A percentile compares a stretch with the other conserved stretches of the same genome.
Evolutionary conservation across 2,888 invertebrate species (phyloP).

Genomic region (Epinotia brunnichana): DNA sequence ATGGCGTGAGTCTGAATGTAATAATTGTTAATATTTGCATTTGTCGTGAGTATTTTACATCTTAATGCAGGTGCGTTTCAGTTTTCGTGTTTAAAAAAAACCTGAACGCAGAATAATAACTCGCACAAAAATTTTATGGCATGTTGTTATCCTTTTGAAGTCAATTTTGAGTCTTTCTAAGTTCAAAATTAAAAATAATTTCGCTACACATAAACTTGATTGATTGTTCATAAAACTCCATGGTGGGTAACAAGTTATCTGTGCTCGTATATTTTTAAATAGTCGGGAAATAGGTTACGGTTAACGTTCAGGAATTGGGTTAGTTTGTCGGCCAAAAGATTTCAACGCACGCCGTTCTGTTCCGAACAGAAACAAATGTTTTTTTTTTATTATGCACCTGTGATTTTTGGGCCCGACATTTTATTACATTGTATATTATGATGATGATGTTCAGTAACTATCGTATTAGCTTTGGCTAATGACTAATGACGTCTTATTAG

Average conservation of each 20-base stretch:
- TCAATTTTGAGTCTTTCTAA: not conserved
- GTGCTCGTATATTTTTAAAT: conserved; percentile 55
- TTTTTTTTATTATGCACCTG: conserved; percentile 1
- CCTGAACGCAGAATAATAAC: not conserved
- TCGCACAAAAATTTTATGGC: not conserved
- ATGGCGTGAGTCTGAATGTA: conserved; percentile 68
- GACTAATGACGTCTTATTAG: conserved; percentile 16
- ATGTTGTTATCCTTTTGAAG: not conserved
- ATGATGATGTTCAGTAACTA: not conserved
- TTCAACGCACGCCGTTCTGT: conserved; percentile 55
- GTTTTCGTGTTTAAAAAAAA: not conserved
- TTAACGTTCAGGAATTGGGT: conserved; percentile 57
- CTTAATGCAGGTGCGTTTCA: not conserved
- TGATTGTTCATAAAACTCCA: conserved; percentile 22
- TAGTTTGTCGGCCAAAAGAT: conserved; percentile 58
- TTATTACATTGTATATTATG: not conserved
- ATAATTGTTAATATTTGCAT: conserved; percentile 69
- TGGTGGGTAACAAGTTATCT: conserved; percentile 50
- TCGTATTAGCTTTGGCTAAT: conserved; percentile 2
- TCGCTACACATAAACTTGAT: conserved; percentile 3
- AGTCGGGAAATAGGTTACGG: conserved; percentile 59
- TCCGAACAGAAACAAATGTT: conserved; percentile 32
- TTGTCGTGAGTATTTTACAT: conserved; percentile 51
- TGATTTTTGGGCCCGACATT: not conserved
- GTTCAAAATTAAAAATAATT: not conserved